Evolutionary conservation across 2,888 invertebrate species (phyloP).

Genomic region (Drosophila borealis): DNA sequence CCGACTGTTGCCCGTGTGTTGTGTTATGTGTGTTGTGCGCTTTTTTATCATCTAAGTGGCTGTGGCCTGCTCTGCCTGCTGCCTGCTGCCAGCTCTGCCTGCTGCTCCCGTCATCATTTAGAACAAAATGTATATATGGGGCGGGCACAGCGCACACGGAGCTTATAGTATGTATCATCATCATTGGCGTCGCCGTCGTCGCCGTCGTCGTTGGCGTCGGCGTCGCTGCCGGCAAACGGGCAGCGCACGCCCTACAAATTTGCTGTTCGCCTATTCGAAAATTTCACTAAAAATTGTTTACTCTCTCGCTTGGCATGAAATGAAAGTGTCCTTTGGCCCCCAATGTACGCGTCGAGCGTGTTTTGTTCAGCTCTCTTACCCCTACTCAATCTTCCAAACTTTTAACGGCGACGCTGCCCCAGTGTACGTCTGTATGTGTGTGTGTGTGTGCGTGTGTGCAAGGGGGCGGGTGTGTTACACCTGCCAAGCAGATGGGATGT

Average conservation of each 20-base stretch:
- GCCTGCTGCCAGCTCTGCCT: conserved; percentile 36
- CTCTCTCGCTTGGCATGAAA: conserved; percentile 84
- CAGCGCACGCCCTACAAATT: conserved; percentile 76
- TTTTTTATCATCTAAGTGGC: conserved; percentile 61
- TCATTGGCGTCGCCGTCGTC: conserved; percentile 53
- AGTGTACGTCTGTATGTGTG: background rate
- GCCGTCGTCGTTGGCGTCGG: conserved; percentile 58
- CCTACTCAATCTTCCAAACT: conserved; percentile 7
- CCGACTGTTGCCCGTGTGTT: conserved; percentile 8
- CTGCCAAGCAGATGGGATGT: conserved; percentile 23
- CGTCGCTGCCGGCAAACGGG: conserved; percentile 44
- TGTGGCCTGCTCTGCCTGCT: conserved; percentile 32
- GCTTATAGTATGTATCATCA: conserved; percentile 49
- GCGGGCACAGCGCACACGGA: conserved; percentile 54
- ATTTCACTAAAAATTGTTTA: conserved; percentile 86
- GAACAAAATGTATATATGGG: conserved; percentile 71
- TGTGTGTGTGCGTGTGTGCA: background rate
- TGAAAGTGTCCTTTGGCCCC: conserved; percentile 81
- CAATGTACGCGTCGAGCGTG: conserved; percentile 14
- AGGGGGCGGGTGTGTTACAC: background rate
- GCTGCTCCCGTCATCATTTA: conserved; percentile 76
- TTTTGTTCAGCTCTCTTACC: conserved; percentile 10
- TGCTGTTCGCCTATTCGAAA: conserved; percentile 85
- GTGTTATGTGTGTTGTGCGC: conserved; percentile 14
- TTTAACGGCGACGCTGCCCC: conserved; percentile 24